These are phyloP conservation scores for Melanotaenia parkinsoni DNA, from an alignment of 2,797 vertebrate species.

Conservation along the genomic window DNA sequence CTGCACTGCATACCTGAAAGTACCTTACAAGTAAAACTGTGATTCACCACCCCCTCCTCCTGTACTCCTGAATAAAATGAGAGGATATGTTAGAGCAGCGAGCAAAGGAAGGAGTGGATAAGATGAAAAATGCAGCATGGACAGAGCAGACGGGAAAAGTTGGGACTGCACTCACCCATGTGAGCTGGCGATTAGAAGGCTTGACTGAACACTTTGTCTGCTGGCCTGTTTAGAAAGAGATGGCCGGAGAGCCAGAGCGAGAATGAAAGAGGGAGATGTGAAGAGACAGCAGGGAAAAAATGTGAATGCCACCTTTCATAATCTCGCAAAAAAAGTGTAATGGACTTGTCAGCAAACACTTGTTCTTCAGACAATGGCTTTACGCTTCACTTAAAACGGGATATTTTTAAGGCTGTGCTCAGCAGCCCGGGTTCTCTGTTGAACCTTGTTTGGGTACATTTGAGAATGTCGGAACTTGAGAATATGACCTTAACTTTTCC, in stretches of 20 bases:
- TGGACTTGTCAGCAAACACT: conserved; percentile 72
- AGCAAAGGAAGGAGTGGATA: conserved; percentile 55
- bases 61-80: conserved; percentile 16
- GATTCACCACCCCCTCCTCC: neutral
- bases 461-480: conserved; percentile 54
- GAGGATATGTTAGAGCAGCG: conserved; percentile 38
- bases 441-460: conserved; percentile 35
- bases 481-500: conserved; percentile 69
- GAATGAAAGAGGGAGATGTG: conserved; percentile 74
- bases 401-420: conserved; percentile 43
- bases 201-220: conserved; percentile 84
- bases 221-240: conserved; percentile 80
- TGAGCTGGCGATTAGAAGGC: conserved; percentile 80
- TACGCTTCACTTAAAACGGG: conserved; percentile 55
- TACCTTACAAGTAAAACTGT: conserved; percentile 13
- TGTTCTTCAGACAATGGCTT: conserved; percentile 66
- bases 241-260: conserved; percentile 57
- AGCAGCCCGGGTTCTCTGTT: conserved; percentile 25
- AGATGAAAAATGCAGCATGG: conserved; percentile 71
- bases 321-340: conserved; percentile 64
- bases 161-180: conserved; percentile 82
- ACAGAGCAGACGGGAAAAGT: conserved; percentile 77
- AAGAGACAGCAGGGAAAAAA: conserved; percentile 72
- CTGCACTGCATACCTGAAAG: conserved; percentile 31
- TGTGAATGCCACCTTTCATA: conserved; percentile 80